Conservation (phyloP, 2,797 vertebrate genomes). For the Gymnothorax reevesii region DNA sequence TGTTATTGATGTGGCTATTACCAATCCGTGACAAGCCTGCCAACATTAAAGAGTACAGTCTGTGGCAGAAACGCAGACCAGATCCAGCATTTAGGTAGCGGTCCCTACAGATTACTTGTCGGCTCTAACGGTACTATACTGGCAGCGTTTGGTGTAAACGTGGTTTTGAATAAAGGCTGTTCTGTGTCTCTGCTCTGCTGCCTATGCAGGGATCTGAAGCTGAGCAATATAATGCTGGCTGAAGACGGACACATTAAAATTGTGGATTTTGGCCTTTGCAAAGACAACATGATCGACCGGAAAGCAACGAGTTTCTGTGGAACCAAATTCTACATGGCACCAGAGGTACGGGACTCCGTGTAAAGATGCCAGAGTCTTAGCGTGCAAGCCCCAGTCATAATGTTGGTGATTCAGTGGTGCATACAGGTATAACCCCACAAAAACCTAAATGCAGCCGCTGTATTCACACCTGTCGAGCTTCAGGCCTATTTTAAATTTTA, state of each 20-base stretch:
- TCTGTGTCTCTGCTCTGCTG: not conserved
- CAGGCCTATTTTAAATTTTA: no score
- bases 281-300: conserved; percentile 88
- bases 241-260: conserved; percentile 84
- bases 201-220: conserved; percentile 71
- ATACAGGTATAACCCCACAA: not conserved
- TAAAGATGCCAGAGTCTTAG: not conserved
- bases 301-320: conserved; percentile 95
- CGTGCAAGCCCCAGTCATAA: not conserved
- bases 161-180: no score
- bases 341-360: conserved; percentile 77
- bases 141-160: no score
- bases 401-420: not conserved
- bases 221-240: conserved; percentile 80
- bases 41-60: no score
- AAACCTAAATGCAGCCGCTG: no score
- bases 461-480: no score
- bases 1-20: no score
- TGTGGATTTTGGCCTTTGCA: conserved; percentile 97
- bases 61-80: no score
- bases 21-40: no score
- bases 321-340: conserved; percentile 96
- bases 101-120: no score
- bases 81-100: no score
- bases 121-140: no score